These are phyloP conservation scores for Fratercula arctica DNA, from an alignment of 2,797 vertebrate species.

Conservation along the genomic window DNA sequence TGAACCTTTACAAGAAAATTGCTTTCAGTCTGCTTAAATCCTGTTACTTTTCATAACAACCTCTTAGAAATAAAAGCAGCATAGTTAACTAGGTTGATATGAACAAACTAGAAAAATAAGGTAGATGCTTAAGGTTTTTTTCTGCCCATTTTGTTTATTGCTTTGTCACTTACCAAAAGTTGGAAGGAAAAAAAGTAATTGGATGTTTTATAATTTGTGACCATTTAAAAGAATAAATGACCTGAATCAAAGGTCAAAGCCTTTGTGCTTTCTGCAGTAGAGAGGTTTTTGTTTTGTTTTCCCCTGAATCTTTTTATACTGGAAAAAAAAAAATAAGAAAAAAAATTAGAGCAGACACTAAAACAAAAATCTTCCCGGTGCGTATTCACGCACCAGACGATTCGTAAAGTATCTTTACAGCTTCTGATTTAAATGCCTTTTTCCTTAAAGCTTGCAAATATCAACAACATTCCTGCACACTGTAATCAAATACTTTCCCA, in stretches of 20 bases:
- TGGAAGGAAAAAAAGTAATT: slow-evolving; percentile 33
- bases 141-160: neutral
- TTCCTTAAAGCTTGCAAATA: slow-evolving; percentile 68
- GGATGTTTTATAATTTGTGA: slow-evolving; percentile 70
- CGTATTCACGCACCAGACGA: neutral
- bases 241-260: slow-evolving; percentile 73
- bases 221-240: slow-evolving; percentile 72
- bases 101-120: slow-evolving; percentile 26
- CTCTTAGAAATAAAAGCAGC: slow-evolving; percentile 47
- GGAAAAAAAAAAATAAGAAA: neutral
- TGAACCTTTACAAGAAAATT: slow-evolving; percentile 55
- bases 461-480: slow-evolving; percentile 81
- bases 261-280: slow-evolving; percentile 63
- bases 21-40: slow-evolving; percentile 35
- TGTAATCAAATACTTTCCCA: slow-evolving; percentile 88
- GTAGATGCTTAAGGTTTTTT: neutral
- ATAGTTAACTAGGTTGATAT: neutral
- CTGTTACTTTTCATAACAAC: slow-evolving; percentile 40
- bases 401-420: neutral
- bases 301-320: neutral
- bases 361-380: neutral
- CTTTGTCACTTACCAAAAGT: slow-evolving; percentile 8
- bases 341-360: neutral
- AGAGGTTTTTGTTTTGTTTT: slow-evolving; percentile 56
- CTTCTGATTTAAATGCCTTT: neutral